Base-by-base conservation (phyloP, 1,140 invertebrate genomes). In the Drosophila sproati region DNA sequence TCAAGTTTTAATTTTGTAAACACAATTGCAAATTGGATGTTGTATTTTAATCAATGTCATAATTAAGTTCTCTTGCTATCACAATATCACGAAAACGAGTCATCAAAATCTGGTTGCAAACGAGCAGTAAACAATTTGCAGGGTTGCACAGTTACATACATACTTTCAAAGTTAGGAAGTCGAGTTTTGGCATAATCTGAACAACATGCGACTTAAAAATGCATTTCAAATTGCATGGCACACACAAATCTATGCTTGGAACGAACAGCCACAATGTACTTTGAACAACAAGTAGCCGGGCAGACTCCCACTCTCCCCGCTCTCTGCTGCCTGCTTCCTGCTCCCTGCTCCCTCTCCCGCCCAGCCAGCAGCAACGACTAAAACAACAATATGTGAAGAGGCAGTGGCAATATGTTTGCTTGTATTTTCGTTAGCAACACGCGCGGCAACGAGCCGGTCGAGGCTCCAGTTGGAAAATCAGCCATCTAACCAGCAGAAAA, bases 401-500 rank as follows among this genome's bases (percentile, higher is more conserved):
- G 28, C 43, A 32, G 43, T 34, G 60, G 51, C 83, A 80, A 73
- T 83, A 83, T 75, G 85, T 69, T 80, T 63, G 80, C 85, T 59
- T 89, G 77, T 83, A 82, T 89, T 82, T 88, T 87, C 64, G 72
- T 61, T 68, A 43, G 79, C 71, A 82, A 79, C 82, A 82, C 72
- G 83, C 61, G 75, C 64, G 61, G 57, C 51, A 61, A 62, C 64
- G 59, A 35, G 47, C 45, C 35, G 56, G 50, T 6, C 29, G 47
- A 59, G 63, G 45, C 41, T 82, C 50, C 59, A 75, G 78, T 68
- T 73, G 59, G 74, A 85, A 88, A 88, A 89, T 88, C 83, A 85
- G 76, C 73, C 68, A 73, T 80, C 83, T 89, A 88, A 89, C 83
- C 80, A 89, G 80, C 85, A 85, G 83, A 88, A 88, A 88, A 80